Conservation (phyloP, 2,888 invertebrate genomes). For the Acrobasis suavella region DNA sequence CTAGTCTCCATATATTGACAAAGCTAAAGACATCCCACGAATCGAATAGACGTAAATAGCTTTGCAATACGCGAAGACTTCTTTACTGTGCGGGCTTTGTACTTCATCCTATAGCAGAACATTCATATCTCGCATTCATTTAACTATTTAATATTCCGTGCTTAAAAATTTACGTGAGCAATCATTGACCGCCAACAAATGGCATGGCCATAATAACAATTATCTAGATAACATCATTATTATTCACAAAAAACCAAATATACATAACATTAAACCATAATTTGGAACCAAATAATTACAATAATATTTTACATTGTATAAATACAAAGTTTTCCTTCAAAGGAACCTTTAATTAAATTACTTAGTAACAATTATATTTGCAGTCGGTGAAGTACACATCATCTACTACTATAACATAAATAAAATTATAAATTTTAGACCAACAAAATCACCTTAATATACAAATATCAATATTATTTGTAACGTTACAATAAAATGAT, state of each 20-base stretch:
- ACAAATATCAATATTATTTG: slow-evolving; percentile 30
- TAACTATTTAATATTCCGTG: slow-evolving; percentile 44
- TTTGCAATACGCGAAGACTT: slow-evolving; percentile 24
- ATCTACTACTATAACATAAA: slow-evolving; percentile 4
- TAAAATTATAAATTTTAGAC: slow-evolving; percentile 25
- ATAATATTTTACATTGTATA: slow-evolving; percentile 11
- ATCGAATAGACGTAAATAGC: neutral
- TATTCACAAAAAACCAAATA: slow-evolving; percentile 12
- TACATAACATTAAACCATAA: neutral
- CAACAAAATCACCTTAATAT: slow-evolving; percentile 26
- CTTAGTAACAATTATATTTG: neutral
- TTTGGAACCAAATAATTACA: slow-evolving; percentile 6
- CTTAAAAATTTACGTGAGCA: slow-evolving; percentile 65
- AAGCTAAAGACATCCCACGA: neutral
- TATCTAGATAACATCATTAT: slow-evolving; percentile 18
- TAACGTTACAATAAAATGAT: slow-evolving; percentile 30
- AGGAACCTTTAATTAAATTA: slow-evolving; percentile 2
- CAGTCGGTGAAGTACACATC: neutral
- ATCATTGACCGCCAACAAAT: slow-evolving; percentile 38
- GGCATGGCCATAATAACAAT: slow-evolving; percentile 18
- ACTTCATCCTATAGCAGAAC: slow-evolving; percentile 49
- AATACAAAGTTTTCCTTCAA: slow-evolving; percentile 8
- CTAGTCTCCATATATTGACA: neutral
- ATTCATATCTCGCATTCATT: slow-evolving; percentile 32
- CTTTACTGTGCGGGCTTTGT: slow-evolving; percentile 53